These are phyloP conservation scores for Sorex araneus DNA, from an alignment of 2,113 vertebrate genomes.

Conservation along the genomic window DNA sequence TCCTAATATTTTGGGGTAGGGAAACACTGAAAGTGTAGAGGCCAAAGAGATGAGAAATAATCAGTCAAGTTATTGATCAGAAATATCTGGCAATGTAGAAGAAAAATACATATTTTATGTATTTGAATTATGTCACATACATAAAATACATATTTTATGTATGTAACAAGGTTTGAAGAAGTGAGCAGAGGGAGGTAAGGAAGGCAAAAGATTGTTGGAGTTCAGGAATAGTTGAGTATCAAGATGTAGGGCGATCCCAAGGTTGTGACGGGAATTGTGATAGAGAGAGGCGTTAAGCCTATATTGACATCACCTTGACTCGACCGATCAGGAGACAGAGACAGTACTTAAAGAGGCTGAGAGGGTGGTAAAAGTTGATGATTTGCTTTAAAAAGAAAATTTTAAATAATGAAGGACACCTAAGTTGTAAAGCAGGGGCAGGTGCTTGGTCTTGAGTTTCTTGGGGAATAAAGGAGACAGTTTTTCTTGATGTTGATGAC, in stretches of 20 bases:
- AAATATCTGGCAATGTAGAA: background rate
- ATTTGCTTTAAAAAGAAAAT: background rate
- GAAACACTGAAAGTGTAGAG: background rate
- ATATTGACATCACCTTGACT: background rate
- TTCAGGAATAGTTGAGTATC: background rate
- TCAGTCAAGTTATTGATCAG: background rate
- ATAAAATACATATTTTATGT: too few relatives aligned
- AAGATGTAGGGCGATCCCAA: background rate
- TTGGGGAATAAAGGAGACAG: background rate
- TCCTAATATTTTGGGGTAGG: rapidly evolving
- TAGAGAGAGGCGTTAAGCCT: background rate
- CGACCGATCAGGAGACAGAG: background rate
- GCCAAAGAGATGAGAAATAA: background rate
- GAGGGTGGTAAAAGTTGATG: constrained; percentile 6
- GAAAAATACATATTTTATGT: too few relatives aligned
- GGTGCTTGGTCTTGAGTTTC: background rate
- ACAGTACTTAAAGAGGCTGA: background rate
- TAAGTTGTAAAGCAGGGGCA: background rate
- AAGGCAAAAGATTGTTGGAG: background rate
- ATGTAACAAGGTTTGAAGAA: background rate
- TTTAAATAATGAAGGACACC: constrained; percentile 34
- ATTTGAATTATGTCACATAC: too few relatives aligned
- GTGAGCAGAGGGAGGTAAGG: background rate
- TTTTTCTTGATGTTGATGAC: constrained; percentile 10
- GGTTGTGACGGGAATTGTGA: background rate